phyloP scores from a whole-genome alignment of 2,113 vertebrate genomes.

The Myiagra hebetior region DNA sequence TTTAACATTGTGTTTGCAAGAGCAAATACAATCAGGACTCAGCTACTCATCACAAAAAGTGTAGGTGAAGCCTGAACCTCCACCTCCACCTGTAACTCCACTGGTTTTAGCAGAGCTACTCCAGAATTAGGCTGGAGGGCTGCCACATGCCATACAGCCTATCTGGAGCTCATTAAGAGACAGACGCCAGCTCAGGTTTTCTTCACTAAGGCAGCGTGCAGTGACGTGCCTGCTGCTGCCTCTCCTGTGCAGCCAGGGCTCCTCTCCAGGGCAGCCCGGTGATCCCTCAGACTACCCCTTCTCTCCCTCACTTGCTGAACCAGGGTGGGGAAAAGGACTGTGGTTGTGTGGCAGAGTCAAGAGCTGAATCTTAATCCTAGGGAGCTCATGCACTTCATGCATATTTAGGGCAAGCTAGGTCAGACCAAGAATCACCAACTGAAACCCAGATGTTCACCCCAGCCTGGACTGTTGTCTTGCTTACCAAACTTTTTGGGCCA shows the following conservation, averaged over 20 bases:
- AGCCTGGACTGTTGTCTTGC: not conserved
- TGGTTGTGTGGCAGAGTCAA: not conserved
- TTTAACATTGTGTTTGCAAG: not conserved
- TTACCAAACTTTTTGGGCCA: not conserved
- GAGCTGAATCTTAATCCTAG: not conserved
- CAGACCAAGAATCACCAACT: not conserved
- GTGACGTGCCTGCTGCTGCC: fast-evolving
- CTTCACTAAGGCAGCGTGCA: not conserved
- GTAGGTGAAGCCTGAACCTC: not conserved
- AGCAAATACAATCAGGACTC: not conserved
- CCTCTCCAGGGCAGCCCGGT: not conserved
- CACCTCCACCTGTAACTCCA: not conserved
- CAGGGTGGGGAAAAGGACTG: not conserved
- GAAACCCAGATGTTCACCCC: not conserved
- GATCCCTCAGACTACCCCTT: not conserved
- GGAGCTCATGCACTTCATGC: not conserved
- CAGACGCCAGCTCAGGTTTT: not conserved
- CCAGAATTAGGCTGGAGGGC: not conserved
- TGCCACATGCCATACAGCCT: not conserved
- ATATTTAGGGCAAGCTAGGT: not conserved
- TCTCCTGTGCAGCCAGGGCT: not conserved
- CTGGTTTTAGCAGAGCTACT: not conserved
- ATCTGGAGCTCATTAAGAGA: not conserved
- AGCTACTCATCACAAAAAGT: not conserved
- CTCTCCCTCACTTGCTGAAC: not conserved